A percentile compares a stretch with the other conserved stretches of the same genome.
These are phyloP conservation scores for Erethizon dorsatum DNA, from an alignment of 2,797 vertebrate species.

Conservation along the genomic window DNA sequence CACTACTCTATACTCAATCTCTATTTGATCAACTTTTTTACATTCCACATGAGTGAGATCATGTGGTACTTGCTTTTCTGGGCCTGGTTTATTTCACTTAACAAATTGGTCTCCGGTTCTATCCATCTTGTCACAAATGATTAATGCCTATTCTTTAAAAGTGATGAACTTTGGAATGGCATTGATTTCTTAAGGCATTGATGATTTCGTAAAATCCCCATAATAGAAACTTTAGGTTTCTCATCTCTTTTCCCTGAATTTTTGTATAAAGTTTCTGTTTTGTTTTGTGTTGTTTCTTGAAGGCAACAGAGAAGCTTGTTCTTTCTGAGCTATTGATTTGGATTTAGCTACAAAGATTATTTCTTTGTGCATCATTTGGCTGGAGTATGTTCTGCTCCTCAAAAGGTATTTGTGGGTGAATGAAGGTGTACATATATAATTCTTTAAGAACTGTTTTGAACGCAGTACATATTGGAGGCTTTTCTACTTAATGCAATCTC, in stretches of 20 bases:
- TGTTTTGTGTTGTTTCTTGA: not conserved
- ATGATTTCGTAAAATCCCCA: not conserved
- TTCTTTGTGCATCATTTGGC: constrained; percentile 17
- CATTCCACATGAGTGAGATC: not conserved
- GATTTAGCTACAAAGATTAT: not conserved
- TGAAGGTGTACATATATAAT: not conserved
- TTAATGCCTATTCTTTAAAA: constrained; percentile 39
- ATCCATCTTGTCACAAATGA: not conserved
- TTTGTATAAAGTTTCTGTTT: not conserved
- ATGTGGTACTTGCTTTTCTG: not conserved
- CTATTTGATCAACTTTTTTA: not conserved
- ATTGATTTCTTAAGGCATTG: constrained; percentile 51
- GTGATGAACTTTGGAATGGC: not conserved
- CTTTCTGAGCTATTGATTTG: constrained; percentile 38
- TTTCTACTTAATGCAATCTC: constrained; percentile 12
- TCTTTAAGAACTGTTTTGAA: not conserved
- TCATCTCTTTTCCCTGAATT: constrained; percentile 24
- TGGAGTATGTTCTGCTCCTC: not conserved
- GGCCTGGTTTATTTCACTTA: not conserved
- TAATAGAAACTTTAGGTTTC: not conserved
- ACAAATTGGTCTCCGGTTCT: not conserved
- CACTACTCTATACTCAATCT: not conserved
- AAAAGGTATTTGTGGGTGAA: not conserved
- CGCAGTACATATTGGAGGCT: not conserved
- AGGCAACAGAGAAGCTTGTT: not conserved